A percentile compares a stretch with the other conserved stretches of the same genome.
Evolutionary conservation across 2,797 vertebrate species (phyloP).

Genomic region (Poeciliopsis presidionis): DNA sequence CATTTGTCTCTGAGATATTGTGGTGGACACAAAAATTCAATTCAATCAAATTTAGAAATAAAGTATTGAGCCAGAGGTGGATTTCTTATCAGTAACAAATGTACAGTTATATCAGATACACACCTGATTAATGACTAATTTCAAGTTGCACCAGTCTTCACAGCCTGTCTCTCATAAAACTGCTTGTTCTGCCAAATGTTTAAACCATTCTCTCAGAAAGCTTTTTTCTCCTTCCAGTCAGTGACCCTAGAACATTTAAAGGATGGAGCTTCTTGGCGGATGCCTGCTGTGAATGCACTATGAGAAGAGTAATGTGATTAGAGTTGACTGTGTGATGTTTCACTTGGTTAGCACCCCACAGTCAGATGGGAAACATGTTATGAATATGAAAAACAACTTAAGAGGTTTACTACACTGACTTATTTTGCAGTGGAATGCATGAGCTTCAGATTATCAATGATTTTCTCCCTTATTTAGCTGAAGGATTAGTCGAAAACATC

Average conservation of each 20-base stretch:
- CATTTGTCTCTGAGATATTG: slow-evolving; percentile 42
- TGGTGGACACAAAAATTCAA: slow-evolving; percentile 9
- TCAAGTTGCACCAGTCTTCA: not conserved
- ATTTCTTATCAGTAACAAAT: not conserved
- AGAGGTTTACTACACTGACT: slow-evolving; percentile 48
- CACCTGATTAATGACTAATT: not conserved
- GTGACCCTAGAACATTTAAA: slow-evolving; percentile 54
- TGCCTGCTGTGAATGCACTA: slow-evolving; percentile 56
- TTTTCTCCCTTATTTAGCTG: slow-evolving; percentile 29
- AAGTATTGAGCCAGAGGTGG: not conserved
- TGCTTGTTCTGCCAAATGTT: slow-evolving; percentile 24
- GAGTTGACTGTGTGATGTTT: slow-evolving; percentile 77
- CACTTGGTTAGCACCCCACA: slow-evolving; percentile 70
- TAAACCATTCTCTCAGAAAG: slow-evolving; percentile 45
- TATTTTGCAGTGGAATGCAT: slow-evolving; percentile 44
- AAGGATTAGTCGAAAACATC: slow-evolving; percentile 14
- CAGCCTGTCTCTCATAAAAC: slow-evolving; percentile 27
- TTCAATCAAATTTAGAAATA: not conserved
- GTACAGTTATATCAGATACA: not conserved
- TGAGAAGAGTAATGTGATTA: slow-evolving; percentile 76
- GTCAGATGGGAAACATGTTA: slow-evolving; percentile 67
- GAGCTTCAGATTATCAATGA: slow-evolving; percentile 25
- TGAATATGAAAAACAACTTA: slow-evolving; percentile 71
- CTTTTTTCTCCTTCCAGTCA: slow-evolving; percentile 42
- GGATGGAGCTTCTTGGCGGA: slow-evolving; percentile 49